phyloP scores from a whole-genome alignment of 1,140 invertebrate genomes.

The Bombyx mandarina region DNA sequence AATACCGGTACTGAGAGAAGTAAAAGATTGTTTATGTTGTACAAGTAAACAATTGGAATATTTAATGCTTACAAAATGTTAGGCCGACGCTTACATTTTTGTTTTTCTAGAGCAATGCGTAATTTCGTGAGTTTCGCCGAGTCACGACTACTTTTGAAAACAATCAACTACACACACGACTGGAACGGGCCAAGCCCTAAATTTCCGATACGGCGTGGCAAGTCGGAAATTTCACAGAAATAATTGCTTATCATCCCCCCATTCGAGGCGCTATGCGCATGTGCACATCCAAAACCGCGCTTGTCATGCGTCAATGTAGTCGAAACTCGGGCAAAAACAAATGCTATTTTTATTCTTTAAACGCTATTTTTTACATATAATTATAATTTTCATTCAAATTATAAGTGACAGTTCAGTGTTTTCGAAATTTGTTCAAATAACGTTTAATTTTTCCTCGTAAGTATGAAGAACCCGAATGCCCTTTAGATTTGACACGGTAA shows the following conservation, averaged over 20 bases:
- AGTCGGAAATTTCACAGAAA: slow-evolving; percentile 46
- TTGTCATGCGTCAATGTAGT: slow-evolving; percentile 28
- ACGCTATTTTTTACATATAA: background rate
- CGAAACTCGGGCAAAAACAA: slow-evolving; percentile 36
- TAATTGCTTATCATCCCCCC: slow-evolving; percentile 29
- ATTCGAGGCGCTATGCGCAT: slow-evolving; percentile 25
- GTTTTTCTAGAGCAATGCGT: no score
- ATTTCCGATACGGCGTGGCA: slow-evolving; percentile 25
- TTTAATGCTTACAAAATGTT: no score
- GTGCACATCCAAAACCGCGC: slow-evolving; percentile 32
- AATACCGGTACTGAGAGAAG: no score
- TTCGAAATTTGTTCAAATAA: background rate
- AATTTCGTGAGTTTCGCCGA: background rate
- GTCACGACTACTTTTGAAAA: slow-evolving; percentile 19
- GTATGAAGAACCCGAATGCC: slow-evolving; percentile 8
- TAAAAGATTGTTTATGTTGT: no score
- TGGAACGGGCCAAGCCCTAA: slow-evolving; percentile 34
- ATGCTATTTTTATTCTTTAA: slow-evolving; percentile 6
- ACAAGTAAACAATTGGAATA: no score
- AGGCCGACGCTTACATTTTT: no score
- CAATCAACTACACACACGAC: slow-evolving; percentile 17
- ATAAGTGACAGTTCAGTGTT: background rate
- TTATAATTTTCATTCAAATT: background rate
- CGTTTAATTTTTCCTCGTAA: slow-evolving; percentile 11
- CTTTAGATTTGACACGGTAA: slow-evolving; percentile 11